Evolutionary conservation across 2,888 invertebrate species (phyloP).

Genomic region (Harpagoxenus sublaevis): DNA sequence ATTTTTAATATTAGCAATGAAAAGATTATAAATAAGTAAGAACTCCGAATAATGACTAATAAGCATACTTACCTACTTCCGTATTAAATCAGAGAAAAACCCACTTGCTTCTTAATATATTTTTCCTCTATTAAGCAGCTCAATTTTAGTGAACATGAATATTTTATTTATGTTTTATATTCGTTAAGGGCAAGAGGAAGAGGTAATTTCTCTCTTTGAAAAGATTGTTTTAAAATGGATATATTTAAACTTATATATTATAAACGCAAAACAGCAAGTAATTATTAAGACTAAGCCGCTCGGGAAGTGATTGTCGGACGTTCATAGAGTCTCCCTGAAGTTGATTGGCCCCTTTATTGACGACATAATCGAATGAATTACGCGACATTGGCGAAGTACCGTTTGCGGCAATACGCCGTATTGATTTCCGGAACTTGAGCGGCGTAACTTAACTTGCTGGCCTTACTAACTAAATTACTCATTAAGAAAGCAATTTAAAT

Average conservation of each 20-base stretch:
- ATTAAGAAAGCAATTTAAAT: not conserved
- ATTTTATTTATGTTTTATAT: not conserved
- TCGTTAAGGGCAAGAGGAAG: not conserved
- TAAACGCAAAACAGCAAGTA: constrained; percentile 21
- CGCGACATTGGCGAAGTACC: constrained; percentile 19
- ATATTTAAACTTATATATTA: not conserved
- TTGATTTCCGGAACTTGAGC: constrained; percentile 39
- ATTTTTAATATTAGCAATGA: constrained; percentile 6
- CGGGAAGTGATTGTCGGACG: constrained; percentile 39
- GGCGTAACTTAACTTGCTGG: constrained; percentile 20
- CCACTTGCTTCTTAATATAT: not conserved
- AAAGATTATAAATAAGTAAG: not conserved
- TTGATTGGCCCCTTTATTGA: constrained; percentile 52
- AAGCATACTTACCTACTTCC: not conserved
- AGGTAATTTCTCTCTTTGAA: not conserved
- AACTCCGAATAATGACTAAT: too few relatives aligned
- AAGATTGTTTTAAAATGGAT: not conserved
- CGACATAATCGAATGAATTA: constrained; percentile 53
- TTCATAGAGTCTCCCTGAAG: constrained; percentile 36
- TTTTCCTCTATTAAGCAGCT: not conserved
- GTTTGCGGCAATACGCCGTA: constrained; percentile 20
- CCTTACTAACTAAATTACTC: not conserved
- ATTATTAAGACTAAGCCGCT: constrained; percentile 39
- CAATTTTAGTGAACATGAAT: not conserved
- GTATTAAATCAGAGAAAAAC: not conserved